These are phyloP conservation scores for Argopecten irradians DNA, from an alignment of 1,140 invertebrate genomes.

Conservation along the genomic window DNA sequence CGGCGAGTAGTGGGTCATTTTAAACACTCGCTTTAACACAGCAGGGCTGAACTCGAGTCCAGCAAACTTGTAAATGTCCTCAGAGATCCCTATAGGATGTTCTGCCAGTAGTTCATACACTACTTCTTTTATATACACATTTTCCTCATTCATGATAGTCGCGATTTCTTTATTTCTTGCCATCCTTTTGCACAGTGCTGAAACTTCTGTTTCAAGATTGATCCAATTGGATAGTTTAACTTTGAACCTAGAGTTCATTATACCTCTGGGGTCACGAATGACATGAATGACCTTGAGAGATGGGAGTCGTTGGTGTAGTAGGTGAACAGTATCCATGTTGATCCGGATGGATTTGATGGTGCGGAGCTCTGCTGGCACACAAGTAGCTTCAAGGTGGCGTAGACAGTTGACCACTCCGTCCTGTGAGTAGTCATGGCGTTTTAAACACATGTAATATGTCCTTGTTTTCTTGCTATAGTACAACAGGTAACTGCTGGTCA, in stretches of 20 bases:
- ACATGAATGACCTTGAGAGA: constrained; percentile 2
- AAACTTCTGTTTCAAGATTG: not conserved
- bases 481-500: not conserved
- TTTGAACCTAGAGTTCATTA: not conserved
- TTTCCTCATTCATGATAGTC: not conserved
- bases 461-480: not conserved
- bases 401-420: not conserved
- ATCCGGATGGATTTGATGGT: not conserved
- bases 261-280: not conserved
- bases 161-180: not conserved
- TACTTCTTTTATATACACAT: not conserved
- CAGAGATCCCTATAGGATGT: not conserved
- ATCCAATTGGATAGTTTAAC: constrained; percentile 17
- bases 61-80: not conserved
- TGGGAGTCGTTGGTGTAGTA: not conserved
- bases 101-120: not conserved
- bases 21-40: not conserved
- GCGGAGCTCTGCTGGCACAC: not conserved
- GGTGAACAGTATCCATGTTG: not conserved
- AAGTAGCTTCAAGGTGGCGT: not conserved
- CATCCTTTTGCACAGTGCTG: not conserved
- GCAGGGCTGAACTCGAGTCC: not conserved
- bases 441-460: not conserved
- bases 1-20: not conserved
- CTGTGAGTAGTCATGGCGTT: not conserved